A percentile compares a stretch with the other conserved stretches of the same genome.
Evolutionary conservation across 2,888 invertebrate genomes (phyloP).

Genomic region (Axea sp.): DNA sequence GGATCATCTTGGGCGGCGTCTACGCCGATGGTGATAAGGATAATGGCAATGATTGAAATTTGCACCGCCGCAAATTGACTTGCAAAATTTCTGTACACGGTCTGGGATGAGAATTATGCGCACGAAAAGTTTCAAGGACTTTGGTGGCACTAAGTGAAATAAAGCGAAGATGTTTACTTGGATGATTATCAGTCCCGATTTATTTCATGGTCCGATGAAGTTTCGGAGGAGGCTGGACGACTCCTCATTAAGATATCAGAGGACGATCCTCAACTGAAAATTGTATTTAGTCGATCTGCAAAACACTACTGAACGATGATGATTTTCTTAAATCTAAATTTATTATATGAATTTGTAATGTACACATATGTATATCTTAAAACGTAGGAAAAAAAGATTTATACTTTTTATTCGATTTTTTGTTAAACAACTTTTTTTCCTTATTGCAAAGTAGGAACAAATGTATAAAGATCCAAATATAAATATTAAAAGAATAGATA

Average conservation of each 20-base stretch:
- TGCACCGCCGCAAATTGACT: conserved; percentile 43
- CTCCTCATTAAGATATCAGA: conserved; percentile 51
- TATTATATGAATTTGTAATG: no score
- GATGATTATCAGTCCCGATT: conserved; percentile 44
- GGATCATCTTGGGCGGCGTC: conserved; percentile 57
- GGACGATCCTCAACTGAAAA: conserved; percentile 1
- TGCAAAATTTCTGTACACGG: conserved; percentile 26
- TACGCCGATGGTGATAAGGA: conserved; percentile 52
- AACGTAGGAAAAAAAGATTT: no score
- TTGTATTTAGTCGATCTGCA: neutral
- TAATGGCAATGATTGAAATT: conserved; percentile 55
- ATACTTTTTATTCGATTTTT: no score
- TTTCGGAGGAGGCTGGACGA: conserved; percentile 33
- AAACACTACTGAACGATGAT: no score
- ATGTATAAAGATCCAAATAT: no score
- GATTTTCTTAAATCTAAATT: no score
- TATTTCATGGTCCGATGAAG: conserved; percentile 50
- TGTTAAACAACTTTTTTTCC: no score
- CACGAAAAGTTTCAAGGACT: neutral
- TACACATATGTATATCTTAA: no score
- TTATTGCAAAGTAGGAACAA: no score
- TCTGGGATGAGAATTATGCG: neutral
- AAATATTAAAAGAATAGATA: no score
- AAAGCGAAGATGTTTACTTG: conserved; percentile 35
- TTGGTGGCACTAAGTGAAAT: conserved; percentile 25